Evolutionary conservation across 2,888 invertebrate genomes (phyloP).

Genomic region (Agrochola lota): DNA sequence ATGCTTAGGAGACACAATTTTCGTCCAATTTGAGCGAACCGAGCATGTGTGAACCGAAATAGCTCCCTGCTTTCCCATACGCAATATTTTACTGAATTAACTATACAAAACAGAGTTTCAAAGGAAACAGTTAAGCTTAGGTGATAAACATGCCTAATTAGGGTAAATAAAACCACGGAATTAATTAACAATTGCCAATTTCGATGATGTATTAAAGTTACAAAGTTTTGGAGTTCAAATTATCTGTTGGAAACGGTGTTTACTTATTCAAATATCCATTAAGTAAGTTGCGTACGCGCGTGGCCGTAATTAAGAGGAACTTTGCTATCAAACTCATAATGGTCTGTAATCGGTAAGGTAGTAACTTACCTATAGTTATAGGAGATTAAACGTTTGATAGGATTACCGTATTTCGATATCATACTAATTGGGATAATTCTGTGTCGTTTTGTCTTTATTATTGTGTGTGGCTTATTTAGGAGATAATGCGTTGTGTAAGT

Average conservation of each 20-base stretch:
- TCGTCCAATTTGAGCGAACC: constrained; percentile 47
- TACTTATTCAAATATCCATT: constrained; percentile 59
- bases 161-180: constrained; percentile 8
- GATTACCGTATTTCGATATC: constrained; percentile 45
- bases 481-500: constrained; percentile 27
- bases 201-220: constrained; percentile 15
- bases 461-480: constrained; percentile 43
- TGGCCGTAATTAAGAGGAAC: constrained; percentile 20
- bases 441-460: too few relatives aligned
- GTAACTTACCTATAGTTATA: constrained; percentile 18
- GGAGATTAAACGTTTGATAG: constrained; percentile 45
- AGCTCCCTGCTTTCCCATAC: constrained; percentile 11
- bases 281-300: constrained; percentile 14
- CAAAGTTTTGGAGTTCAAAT: constrained; percentile 38
- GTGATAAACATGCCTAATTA: constrained; percentile 28
- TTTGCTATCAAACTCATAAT: constrained; percentile 39
- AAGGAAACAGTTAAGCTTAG: constrained; percentile 5
- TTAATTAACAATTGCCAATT: constrained; percentile 18
- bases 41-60: constrained; percentile 43
- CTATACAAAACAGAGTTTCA: constrained; percentile 15
- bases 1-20: constrained; percentile 62
- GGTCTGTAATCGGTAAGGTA: constrained; percentile 3
- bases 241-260: constrained; percentile 30
- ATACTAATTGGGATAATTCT: constrained; percentile 57
- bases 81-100: constrained; percentile 43